phyloP scores from a whole-genome alignment of 2,888 invertebrate genomes.

The Noctua comes region DNA sequence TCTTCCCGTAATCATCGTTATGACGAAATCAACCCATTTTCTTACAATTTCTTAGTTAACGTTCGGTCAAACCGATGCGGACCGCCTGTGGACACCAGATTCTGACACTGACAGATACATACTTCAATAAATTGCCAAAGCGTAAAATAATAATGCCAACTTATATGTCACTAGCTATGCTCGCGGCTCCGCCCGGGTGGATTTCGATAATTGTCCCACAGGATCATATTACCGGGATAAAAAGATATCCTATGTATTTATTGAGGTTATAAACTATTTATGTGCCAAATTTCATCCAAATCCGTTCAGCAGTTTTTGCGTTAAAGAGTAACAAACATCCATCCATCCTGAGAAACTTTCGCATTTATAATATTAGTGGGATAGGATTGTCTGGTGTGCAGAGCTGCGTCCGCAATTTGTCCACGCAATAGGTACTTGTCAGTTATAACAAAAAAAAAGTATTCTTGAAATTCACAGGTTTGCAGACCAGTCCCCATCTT shows the following conservation, averaged over 20 bases:
- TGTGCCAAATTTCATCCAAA: too few relatives aligned
- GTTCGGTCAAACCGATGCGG: neutral
- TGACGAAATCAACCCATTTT: neutral
- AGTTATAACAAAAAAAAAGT: neutral
- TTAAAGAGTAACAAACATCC: too few relatives aligned
- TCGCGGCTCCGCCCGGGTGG: too few relatives aligned
- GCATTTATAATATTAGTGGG: too few relatives aligned
- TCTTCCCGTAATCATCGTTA: neutral
- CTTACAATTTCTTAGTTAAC: neutral
- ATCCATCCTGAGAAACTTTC: too few relatives aligned
- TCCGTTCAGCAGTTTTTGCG: too few relatives aligned
- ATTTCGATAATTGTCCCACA: too few relatives aligned
- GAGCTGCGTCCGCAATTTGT: neutral
- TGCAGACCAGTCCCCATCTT: slow-evolving; percentile 91
- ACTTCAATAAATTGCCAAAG: neutral
- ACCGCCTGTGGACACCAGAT: neutral
- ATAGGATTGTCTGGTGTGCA: neutral
- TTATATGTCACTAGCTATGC: too few relatives aligned
- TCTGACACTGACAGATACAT: neutral
- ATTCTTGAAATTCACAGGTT: slow-evolving; percentile 72
- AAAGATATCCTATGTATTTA: too few relatives aligned
- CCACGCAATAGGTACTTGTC: neutral
- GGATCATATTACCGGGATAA: too few relatives aligned
- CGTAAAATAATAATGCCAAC: neutral
- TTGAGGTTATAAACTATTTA: too few relatives aligned